phyloP scores from a whole-genome alignment of 2,113 vertebrate species.

The Tonatia bakeri region DNA sequence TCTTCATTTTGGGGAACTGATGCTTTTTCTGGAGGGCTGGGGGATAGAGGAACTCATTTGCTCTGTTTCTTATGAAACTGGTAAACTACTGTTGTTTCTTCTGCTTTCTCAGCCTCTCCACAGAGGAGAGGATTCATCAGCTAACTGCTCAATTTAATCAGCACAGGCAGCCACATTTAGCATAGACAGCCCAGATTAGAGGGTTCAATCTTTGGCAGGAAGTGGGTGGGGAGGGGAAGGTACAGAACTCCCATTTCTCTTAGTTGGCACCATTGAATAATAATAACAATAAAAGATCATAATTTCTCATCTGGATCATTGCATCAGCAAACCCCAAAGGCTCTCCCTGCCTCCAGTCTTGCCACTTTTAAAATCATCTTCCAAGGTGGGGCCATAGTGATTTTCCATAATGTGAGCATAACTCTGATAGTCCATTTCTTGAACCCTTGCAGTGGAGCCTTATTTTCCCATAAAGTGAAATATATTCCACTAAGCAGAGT shows the following conservation, averaged over 20 bases:
- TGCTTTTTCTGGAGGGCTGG: conserved; percentile 36
- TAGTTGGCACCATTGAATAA: background rate
- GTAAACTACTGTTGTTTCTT: conserved; percentile 60
- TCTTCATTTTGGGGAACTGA: conserved; percentile 78
- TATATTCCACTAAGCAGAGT: background rate
- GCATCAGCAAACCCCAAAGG: background rate
- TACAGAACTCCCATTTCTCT: background rate
- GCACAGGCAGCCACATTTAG: background rate
- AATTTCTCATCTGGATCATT: background rate
- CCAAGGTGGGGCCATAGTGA: background rate
- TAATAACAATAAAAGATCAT: background rate
- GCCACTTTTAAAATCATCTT: background rate
- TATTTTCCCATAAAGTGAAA: conserved; percentile 8
- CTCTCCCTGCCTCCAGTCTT: background rate
- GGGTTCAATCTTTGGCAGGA: background rate
- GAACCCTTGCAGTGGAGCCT: background rate
- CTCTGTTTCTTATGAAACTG: background rate
- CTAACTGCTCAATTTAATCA: conserved; percentile 38
- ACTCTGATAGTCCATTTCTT: background rate
- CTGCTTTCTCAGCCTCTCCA: conserved; percentile 25
- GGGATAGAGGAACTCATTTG: conserved; percentile 44
- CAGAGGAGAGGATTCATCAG: conserved; percentile 7
- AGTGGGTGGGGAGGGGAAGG: background rate
- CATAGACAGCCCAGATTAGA: background rate
- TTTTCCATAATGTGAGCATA: background rate